Evolutionary conservation across 2,888 invertebrate genomes (phyloP), one percentile per base, ranked within the genome.

Genomic region (Diabrotica balteata): DNA sequence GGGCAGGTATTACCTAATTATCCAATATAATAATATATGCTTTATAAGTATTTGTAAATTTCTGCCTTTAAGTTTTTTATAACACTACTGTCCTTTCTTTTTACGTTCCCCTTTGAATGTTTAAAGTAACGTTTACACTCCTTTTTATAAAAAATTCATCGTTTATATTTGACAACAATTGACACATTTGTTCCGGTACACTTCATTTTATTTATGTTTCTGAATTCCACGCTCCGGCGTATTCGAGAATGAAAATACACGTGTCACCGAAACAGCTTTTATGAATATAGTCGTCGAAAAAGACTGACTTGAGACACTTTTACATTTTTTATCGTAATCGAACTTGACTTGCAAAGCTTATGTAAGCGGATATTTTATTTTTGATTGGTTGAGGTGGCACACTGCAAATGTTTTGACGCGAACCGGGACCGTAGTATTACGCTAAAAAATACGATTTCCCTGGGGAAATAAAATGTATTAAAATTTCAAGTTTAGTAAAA

Each of bases 171-270:
- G 59, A 59, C 59, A 47, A 32, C 59, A 42, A 60, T 52, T 60
- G 60, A 52, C 60, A 60, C 60, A 60, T 51, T 60, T 52, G 44
- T 60, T 60, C 22, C 44, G 52, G 52, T 52, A 43, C 51, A 50
- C 52, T 51, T 51, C 52, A n/a, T 52, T 60, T 60, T 60, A 60
- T 60, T 60, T 60, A 60, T 17, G 45, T 60, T 52, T 54, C 22
- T 17, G 32, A 60, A 59, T 59, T 22, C 44, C 45, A 8, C 22
- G 11, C 8, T 44, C 45, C 52, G 52, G 22, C 51, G 10, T 44
- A 45, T 54, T n/a, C 54, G 8, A 54, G n/a, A n/a, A 10, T 4
- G 54, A 42, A 43, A 54, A 54, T 54, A 54, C 47, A 47, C 47
- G 10, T 10, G 43, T n/a, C 42, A 10, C 43, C 42, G n/a, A 54